Evolutionary conservation across 2,888 invertebrate genomes (phyloP).

Genomic region (Eubasilissa splendida): DNA sequence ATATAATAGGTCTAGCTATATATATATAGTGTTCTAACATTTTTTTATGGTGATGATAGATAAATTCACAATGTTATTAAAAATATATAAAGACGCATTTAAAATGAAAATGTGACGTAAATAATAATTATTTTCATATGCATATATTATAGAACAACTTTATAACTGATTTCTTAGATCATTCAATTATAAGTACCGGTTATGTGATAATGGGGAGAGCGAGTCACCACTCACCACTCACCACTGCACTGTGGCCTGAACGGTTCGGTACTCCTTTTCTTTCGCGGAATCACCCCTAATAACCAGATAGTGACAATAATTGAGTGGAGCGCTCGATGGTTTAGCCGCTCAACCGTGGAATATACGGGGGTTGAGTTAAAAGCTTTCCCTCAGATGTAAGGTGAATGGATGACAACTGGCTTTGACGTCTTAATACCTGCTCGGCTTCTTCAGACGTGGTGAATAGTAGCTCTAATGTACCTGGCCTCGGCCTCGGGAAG

Average conservation of each 20-base stretch:
- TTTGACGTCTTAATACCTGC: constrained; percentile 52
- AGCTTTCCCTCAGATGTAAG: constrained; percentile 49
- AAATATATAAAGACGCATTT: no score
- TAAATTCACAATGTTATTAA: no score
- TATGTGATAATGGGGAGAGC: no score
- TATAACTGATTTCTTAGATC: not conserved
- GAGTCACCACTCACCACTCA: no score
- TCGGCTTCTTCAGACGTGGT: not conserved
- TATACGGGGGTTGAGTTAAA: constrained; percentile 42
- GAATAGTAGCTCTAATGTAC: constrained; percentile 23
- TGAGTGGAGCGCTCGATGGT: constrained; percentile 47
- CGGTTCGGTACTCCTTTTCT: constrained; percentile 19
- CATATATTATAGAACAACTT: not conserved
- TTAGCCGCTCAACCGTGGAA: constrained; percentile 46
- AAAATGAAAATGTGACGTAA: no score
- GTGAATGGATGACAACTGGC: constrained; percentile 50
- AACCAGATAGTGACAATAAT: constrained; percentile 47
- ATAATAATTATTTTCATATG: no score
- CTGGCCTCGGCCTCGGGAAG: not conserved
- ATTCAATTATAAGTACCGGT: not conserved
- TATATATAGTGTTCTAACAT: no score
- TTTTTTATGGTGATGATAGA: no score
- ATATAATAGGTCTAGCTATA: no score
- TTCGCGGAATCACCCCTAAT: constrained; percentile 37
- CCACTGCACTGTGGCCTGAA: no score